Conservation (phyloP, 2,797 vertebrate species). For the Ceryle rudis region DNA sequence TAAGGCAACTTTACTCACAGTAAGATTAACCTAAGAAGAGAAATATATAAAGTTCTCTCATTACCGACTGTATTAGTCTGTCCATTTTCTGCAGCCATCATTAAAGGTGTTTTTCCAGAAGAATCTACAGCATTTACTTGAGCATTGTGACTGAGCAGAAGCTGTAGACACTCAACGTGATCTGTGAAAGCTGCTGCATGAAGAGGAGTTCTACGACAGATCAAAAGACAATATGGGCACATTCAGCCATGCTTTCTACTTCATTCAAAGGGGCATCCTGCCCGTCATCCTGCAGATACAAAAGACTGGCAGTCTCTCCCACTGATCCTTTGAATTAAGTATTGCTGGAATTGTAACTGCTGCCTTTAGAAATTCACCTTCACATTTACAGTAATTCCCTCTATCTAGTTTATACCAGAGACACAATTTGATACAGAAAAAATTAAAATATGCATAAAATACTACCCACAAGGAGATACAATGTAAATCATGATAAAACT, state of each 20-base stretch:
- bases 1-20: not conserved
- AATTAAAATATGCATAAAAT: not conserved
- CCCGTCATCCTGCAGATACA: not conserved
- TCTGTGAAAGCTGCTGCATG: constrained; percentile 98
- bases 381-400: not conserved
- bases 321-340: not conserved
- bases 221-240: not conserved
- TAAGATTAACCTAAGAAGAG: not conserved
- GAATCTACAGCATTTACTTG: constrained; percentile 92
- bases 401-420: accelerated
- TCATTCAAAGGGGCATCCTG: not conserved
- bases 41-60: constrained; percentile 27
- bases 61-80: constrained; percentile 97
- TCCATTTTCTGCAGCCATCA: constrained; percentile 98
- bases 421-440: not conserved
- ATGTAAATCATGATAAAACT: not conserved
- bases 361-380: not conserved
- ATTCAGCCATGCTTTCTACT: not conserved
- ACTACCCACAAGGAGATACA: not conserved
- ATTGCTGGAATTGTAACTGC: not conserved
- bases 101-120: constrained; percentile 93
- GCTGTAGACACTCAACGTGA: constrained; percentile 96
- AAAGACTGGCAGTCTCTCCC: not conserved
- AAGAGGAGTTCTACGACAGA: constrained; percentile 87
- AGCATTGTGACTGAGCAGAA: constrained; percentile 95